phyloP scores from a whole-genome alignment of 2,888 invertebrate genomes.

The Sminthurides aquaticus region DNA sequence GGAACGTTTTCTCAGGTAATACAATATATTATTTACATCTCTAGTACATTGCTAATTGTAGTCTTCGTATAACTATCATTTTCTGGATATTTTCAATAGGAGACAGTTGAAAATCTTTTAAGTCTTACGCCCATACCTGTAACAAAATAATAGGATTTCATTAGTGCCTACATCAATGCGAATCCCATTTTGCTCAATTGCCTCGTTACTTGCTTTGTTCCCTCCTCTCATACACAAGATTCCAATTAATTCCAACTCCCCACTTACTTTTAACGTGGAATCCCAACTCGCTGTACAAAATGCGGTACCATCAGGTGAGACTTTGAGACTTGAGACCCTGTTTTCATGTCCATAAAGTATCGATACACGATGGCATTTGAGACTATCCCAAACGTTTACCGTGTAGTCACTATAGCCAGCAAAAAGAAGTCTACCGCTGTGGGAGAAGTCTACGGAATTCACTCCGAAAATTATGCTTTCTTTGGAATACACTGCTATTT shows the following conservation, averaged over 20 bases:
- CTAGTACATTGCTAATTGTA: too few species aligned
- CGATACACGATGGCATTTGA: slow-evolving; percentile 83
- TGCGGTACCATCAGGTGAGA: slow-evolving; percentile 96
- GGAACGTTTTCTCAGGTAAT: too few species aligned
- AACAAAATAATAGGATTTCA: slow-evolving; percentile 6
- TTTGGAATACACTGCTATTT: slow-evolving; percentile 90
- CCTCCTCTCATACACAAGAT: too few species aligned
- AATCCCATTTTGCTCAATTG: too few species aligned
- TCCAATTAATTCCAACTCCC: not conserved
- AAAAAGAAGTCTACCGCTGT: slow-evolving; percentile 90
- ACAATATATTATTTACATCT: too few species aligned
- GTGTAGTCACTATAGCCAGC: slow-evolving; percentile 99
- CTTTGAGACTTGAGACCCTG: slow-evolving; percentile 80
- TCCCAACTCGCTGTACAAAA: slow-evolving; percentile 97
- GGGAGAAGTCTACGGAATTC: slow-evolving; percentile 94
- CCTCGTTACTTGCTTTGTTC: too few species aligned
- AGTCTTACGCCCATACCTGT: slow-evolving; percentile 29
- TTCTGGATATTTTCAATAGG: too few species aligned
- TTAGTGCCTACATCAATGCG: too few species aligned
- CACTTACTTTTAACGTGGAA: slow-evolving; percentile 69
- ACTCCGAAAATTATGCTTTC: slow-evolving; percentile 97
- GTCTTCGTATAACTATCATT: too few species aligned
- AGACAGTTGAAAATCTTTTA: not conserved
- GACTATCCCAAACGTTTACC: slow-evolving; percentile 96
- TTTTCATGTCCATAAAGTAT: slow-evolving; percentile 94